phyloP scores from a whole-genome alignment of 2,888 invertebrate species.

The Acleris cristana region DNA sequence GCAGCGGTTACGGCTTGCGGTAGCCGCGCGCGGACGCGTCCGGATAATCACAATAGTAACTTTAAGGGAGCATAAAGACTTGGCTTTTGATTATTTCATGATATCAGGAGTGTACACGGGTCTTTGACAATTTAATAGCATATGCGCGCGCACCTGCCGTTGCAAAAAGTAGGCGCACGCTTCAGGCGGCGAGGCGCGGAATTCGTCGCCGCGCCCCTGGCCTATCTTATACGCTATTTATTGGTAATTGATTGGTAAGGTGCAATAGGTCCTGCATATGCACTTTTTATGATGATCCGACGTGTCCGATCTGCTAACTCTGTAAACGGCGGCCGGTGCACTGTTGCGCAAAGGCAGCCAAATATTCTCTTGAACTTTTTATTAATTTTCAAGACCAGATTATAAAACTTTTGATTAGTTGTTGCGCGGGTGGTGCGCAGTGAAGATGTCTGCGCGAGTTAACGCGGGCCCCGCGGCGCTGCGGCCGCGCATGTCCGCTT shows the following conservation, averaged over 20 bases:
- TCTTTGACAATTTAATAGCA: conserved; percentile 84
- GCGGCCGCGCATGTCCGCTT: conserved; percentile 65
- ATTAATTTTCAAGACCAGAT: too few relatives aligned
- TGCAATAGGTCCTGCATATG: conserved; percentile 63
- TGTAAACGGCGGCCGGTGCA: too few relatives aligned
- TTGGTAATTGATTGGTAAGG: conserved; percentile 82
- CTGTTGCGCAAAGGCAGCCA: too few relatives aligned
- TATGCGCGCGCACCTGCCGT: conserved; percentile 78
- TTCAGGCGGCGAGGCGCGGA: conserved; percentile 78
- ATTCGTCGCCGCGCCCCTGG: conserved; percentile 77
- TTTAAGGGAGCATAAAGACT: conserved; percentile 35
- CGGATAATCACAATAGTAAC: conserved; percentile 36
- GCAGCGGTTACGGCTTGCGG: conserved; percentile 60
- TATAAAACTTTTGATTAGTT: too few relatives aligned
- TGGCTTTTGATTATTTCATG: conserved; percentile 73
- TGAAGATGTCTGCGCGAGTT: conserved; percentile 66
- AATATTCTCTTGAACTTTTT: too few relatives aligned
- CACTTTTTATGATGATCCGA: conserved; percentile 58
- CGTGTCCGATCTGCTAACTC: too few relatives aligned
- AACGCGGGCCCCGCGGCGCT: conserved; percentile 63
- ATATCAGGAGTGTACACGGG: conserved; percentile 64
- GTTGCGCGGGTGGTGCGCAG: conserved; percentile 42
- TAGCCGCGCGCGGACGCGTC: conserved; percentile 46
- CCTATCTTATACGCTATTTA: conserved; percentile 79
- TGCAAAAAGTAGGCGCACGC: conserved; percentile 82